These are phyloP conservation scores for Cephus cinctus DNA, from an alignment of 1,140 invertebrate genomes.

Conservation along the genomic window DNA sequence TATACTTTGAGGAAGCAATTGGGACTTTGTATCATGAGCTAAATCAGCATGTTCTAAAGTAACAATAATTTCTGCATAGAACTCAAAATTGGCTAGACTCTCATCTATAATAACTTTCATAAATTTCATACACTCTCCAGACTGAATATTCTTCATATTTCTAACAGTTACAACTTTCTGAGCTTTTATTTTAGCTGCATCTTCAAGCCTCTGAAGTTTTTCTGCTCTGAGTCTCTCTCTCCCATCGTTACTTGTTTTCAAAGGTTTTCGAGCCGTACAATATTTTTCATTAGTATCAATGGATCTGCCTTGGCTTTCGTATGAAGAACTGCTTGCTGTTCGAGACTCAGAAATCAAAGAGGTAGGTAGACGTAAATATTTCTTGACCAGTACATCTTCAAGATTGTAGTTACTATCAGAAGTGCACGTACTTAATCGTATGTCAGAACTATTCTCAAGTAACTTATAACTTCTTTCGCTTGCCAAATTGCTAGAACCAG, in stretches of 20 bases:
- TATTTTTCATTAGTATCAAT: not conserved
- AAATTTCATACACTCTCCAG: conserved; percentile 60
- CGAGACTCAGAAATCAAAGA: no score
- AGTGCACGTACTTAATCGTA: no score
- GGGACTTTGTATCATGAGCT: conserved; percentile 33
- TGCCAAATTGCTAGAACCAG: no score
- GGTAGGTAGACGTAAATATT: no score
- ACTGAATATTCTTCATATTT: conserved; percentile 47
- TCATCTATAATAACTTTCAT: conserved; percentile 54
- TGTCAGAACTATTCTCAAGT: no score
- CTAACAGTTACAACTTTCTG: conserved; percentile 34
- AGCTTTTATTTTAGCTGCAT: conserved; percentile 41
- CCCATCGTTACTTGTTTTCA: not conserved
- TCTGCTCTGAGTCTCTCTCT: conserved; percentile 18
- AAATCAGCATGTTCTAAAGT: conserved; percentile 31
- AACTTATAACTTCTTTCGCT: no score
- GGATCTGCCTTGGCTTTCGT: not conserved
- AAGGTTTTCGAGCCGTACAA: not conserved
- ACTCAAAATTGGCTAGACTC: conserved; percentile 36
- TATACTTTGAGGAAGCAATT: conserved; percentile 48
- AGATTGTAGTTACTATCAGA: not conserved
- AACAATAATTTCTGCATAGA: conserved; percentile 33
- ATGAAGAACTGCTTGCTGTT: no score
- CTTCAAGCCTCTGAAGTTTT: conserved; percentile 33
- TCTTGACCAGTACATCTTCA: not conserved